These are phyloP conservation scores for Muscina levida DNA, from an alignment of 2,888 invertebrate species.

Conservation along the genomic window DNA sequence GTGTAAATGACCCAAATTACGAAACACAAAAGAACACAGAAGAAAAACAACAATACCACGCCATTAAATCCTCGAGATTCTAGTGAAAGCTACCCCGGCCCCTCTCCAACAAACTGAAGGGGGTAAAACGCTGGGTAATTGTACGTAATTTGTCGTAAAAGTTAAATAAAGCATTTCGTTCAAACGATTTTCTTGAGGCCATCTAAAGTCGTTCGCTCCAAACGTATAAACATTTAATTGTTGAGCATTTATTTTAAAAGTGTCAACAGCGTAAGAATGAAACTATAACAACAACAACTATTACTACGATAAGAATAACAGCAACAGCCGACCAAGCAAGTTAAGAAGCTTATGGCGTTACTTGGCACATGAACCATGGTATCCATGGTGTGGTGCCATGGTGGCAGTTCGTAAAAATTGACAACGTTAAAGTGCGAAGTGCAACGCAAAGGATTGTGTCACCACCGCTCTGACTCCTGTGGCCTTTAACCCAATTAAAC, in stretches of 20 bases:
- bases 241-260: slow-evolving; percentile 50
- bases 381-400: too few relatives aligned
- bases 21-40: slow-evolving; percentile 4
- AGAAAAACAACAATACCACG: slow-evolving; percentile 6
- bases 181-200: neutral
- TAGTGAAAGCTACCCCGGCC: neutral
- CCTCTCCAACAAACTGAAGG: too few relatives aligned
- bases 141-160: neutral
- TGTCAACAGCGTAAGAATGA: slow-evolving; percentile 48
- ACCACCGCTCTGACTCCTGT: too few relatives aligned
- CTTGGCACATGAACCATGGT: too few relatives aligned
- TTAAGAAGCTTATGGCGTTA: slow-evolving; percentile 16
- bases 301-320: too few relatives aligned
- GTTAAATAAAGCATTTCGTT: neutral
- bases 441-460: too few relatives aligned
- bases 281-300: slow-evolving; percentile 22
- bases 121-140: too few relatives aligned
- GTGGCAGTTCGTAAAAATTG: too few relatives aligned
- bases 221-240: neutral
- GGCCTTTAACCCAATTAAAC: too few relatives aligned
- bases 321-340: slow-evolving; percentile 8
- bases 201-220: neutral
- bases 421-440: too few relatives aligned
- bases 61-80: neutral
- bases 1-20: slow-evolving; percentile 27